Base-by-base conservation (phyloP, 2,888 invertebrate species). In the Smittia aterrima region DNA sequence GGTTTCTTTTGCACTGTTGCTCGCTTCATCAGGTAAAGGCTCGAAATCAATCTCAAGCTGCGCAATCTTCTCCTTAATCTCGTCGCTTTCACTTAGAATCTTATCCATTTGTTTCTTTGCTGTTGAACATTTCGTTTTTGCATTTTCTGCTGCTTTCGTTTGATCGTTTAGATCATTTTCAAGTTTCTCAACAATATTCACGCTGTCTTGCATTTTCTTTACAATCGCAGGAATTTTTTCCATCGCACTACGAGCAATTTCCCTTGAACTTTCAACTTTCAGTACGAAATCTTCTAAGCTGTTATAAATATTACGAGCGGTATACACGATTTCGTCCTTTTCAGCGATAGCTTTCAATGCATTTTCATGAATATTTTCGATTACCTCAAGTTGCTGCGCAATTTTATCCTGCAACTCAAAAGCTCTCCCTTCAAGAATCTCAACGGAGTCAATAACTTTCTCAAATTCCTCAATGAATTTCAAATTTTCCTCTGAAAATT, bases 151-250 rank as follows among this genome's bases (percentile, higher is more conserved):
- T 1, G 16, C 18, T 16, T 66, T 53, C 13, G 16, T 25, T 13
- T 47, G 25, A 20, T 66, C 27, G 9, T 74, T 27, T 2, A 74
- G 9, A 13, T 66, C 18, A 25, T 74, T 32, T 27, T 74, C 66
- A 1, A 66, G 11, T 16, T 41, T 53, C 38, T 74, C 27, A 25
- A 74, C 27, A 18, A 74, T 66, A 24, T 22, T 18, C 13, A 20
- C 66, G 38, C 47, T 32, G 1, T 25, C 66, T 2, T 38, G 9
- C 1, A 66, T 13, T 41, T 27, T 74, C 24, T 74, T 22, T 1
- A 66, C 9, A 27, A 74, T 74, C 40, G 62, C 66, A 9, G 66
- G 66, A 66, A 74, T 53, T 47, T 53, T 64, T 20, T 74, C 74
- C 1, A 47, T 16, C 6, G 74, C 74, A 2, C 6, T 24, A 6